Evolutionary conservation across 2,888 invertebrate species (phyloP).

Genomic region (Agonopterix heracliana): DNA sequence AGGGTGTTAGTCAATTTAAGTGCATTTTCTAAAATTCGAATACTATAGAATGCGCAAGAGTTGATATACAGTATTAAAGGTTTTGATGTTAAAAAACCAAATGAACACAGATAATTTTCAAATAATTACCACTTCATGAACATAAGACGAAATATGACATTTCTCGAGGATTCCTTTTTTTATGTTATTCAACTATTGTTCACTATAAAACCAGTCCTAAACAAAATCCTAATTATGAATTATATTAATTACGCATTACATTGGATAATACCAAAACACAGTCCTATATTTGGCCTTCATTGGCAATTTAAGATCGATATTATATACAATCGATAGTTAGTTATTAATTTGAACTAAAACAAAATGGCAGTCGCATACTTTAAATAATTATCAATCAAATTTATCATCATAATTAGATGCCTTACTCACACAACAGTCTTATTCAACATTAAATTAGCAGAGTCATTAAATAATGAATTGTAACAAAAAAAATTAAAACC

Average conservation of each 20-base stretch:
- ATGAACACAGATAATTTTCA: conserved; percentile 12
- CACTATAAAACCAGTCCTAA: no score
- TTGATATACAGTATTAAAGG: conserved; percentile 11
- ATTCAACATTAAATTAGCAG: background rate
- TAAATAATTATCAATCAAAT: conserved; percentile 30
- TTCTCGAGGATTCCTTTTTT: no score
- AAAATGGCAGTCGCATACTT: conserved; percentile 52
- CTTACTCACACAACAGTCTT: conserved; percentile 30
- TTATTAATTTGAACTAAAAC: conserved; percentile 24
- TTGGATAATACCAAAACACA: conserved; percentile 9
- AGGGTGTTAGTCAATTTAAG: conserved; percentile 28
- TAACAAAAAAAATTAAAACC: conserved; percentile 4
- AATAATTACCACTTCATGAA: no score
- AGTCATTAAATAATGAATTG: background rate
- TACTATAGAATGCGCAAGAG: conserved; percentile 31
- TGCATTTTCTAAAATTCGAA: conserved; percentile 33
- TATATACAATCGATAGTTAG: background rate
- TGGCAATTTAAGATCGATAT: background rate
- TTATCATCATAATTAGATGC: conserved; percentile 34
- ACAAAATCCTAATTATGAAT: no score
- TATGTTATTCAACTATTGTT: no score
- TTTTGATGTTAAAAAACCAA: background rate
- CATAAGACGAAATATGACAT: no score
- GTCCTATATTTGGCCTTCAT: conserved; percentile 17
- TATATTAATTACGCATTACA: no score